Conservation (phyloP, 1,140 invertebrate species). For the Gerris buenoi region DNA sequence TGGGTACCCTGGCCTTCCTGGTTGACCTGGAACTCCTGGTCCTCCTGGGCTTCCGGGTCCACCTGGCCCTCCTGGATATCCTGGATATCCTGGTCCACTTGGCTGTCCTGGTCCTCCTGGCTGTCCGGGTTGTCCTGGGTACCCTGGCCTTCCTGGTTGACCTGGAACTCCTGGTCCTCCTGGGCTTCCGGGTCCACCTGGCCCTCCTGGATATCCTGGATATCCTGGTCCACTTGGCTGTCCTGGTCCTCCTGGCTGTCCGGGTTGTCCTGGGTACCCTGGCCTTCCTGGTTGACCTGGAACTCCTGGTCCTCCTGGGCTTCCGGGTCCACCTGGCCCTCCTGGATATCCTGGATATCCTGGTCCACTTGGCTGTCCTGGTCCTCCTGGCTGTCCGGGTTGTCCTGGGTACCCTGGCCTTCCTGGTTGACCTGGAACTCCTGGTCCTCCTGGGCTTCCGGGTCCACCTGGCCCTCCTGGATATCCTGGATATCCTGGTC, state of each 20-base stretch:
- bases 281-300: slow-evolving; percentile 13
- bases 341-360: slow-evolving; percentile 20
- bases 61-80: slow-evolving; percentile 17
- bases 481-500: too few species aligned
- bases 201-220: slow-evolving; percentile 19
- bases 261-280: slow-evolving; percentile 10
- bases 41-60: too few species aligned
- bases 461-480: too few species aligned
- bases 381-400: slow-evolving; percentile 9
- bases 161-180: slow-evolving; percentile 15
- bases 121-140: slow-evolving; percentile 17
- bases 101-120: slow-evolving; percentile 16
- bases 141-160: slow-evolving; percentile 10
- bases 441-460: slow-evolving; percentile 13
- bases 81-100: slow-evolving; percentile 17
- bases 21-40: too few species aligned
- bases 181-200: slow-evolving; percentile 19
- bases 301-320: slow-evolving; percentile 18
- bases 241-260: slow-evolving; percentile 16
- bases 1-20: too few species aligned
- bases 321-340: slow-evolving; percentile 19
- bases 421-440: slow-evolving; percentile 20
- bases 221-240: slow-evolving; percentile 12
- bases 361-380: slow-evolving; percentile 16
- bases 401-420: not conserved